A percentile compares a stretch with the other conserved stretches of the same genome.
These are phyloP conservation scores for Rallus limicola DNA, from an alignment of 2,113 vertebrate genomes.

Conservation along the genomic window DNA sequence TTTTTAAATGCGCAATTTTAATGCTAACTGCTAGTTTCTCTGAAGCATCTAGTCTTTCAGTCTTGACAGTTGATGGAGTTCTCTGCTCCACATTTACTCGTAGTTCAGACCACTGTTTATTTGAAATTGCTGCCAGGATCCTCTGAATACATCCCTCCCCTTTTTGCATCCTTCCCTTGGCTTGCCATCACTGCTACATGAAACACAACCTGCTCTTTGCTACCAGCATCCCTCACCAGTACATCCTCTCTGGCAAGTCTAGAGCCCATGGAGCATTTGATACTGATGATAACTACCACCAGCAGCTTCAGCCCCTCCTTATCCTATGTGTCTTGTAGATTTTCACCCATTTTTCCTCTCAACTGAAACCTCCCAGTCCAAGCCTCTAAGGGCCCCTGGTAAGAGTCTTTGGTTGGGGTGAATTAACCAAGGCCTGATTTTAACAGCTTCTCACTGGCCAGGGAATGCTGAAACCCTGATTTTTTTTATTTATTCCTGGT, in stretches of 20 bases:
- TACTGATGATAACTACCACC: neutral
- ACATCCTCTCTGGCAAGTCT: neutral
- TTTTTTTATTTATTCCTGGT: neutral
- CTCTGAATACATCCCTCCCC: neutral
- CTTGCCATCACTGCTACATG: neutral
- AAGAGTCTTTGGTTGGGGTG: neutral
- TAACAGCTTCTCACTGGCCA: neutral
- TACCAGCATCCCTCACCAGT: neutral
- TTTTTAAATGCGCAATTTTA: conserved; percentile 23
- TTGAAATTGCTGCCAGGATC: neutral
- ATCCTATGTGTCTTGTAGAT: neutral
- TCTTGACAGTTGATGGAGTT: neutral
- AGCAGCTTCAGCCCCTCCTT: neutral
- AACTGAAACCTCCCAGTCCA: neutral
- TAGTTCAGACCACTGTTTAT: neutral
- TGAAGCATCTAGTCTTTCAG: neutral
- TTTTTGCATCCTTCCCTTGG: neutral
- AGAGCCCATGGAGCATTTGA: neutral
- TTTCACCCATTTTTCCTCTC: neutral
- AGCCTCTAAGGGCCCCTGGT: neutral
- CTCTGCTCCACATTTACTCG: neutral
- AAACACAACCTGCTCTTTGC: neutral
- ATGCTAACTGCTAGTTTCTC: neutral
- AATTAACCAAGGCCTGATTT: neutral
- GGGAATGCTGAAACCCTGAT: neutral